These are phyloP conservation scores for Scaptomyza caliginosa DNA, from an alignment of 2,888 invertebrate genomes.

Conservation along the genomic window DNA sequence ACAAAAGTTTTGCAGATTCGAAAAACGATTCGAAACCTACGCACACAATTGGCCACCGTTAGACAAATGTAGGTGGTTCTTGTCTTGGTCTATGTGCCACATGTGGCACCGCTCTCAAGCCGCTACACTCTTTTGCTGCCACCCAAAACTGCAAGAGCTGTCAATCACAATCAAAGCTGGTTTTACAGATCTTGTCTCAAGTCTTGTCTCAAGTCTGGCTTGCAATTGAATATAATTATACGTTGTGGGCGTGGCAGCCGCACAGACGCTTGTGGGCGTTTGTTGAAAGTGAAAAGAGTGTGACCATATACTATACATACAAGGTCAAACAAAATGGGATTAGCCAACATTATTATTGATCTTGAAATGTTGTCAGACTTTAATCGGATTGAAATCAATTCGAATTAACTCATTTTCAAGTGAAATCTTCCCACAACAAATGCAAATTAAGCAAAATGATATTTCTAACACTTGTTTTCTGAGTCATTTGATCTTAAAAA, in stretches of 20 bases:
- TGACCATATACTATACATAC: too few relatives aligned
- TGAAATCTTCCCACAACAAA: conserved; percentile 9
- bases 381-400: background rate
- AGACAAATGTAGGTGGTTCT: conserved; percentile 42
- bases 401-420: background rate
- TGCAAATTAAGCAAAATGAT: background rate
- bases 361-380: conserved; percentile 17
- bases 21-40: conserved; percentile 29
- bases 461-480: background rate
- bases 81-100: conserved; percentile 2
- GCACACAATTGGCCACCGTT: conserved; percentile 20
- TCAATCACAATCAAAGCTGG: conserved; percentile 63
- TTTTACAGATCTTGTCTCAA: conserved; percentile 56
- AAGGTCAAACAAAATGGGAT: background rate
- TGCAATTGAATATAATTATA: conserved; percentile 65
- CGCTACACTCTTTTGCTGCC: too few relatives aligned
- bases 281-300: conserved; percentile 38
- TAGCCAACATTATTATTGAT: conserved; percentile 17
- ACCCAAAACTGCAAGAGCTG: conserved; percentile 21
- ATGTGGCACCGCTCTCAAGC: background rate
- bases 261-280: conserved; percentile 26
- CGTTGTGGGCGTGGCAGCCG: conserved; percentile 42
- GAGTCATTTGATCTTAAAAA: background rate
- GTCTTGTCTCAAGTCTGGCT: conserved; percentile 47
- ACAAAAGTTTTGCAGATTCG: conserved; percentile 21